phyloP scores from a whole-genome alignment of 2,888 invertebrate genomes.

The Stictocephala bisonia region DNA sequence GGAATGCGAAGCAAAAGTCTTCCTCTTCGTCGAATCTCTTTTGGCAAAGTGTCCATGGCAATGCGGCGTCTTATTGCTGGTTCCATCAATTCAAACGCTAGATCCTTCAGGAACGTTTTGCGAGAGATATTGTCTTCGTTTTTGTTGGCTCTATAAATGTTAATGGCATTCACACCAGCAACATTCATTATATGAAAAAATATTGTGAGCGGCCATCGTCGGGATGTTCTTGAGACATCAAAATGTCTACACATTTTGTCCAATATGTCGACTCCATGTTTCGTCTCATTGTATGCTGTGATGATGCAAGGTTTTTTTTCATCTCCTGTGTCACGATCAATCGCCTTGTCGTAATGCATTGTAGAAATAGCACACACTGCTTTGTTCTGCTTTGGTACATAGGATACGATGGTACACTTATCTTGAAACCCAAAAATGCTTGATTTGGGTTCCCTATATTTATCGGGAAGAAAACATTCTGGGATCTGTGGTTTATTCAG shows the following conservation, averaged over 20 bases:
- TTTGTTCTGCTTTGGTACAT: slow-evolving; percentile 26
- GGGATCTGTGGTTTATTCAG: not conserved
- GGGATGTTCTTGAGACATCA: slow-evolving; percentile 16
- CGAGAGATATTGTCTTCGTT: slow-evolving; percentile 3
- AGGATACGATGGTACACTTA: slow-evolving; percentile 27
- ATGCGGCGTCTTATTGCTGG: not conserved
- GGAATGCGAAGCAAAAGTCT: not conserved
- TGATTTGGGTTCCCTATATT: not conserved
- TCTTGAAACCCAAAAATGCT: slow-evolving; percentile 28
- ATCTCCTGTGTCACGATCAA: slow-evolving; percentile 1
- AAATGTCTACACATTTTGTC: slow-evolving; percentile 29
- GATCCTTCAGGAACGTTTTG: not conserved
- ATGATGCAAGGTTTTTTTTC: slow-evolving; percentile 32
- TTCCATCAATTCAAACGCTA: not conserved
- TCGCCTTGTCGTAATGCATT: slow-evolving; percentile 1
- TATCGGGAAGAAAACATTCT: not conserved
- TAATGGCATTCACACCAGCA: slow-evolving; percentile 12
- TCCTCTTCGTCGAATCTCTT: not conserved
- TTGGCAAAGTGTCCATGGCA: not conserved
- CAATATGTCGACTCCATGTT: slow-evolving; percentile 34
- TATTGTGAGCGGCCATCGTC: slow-evolving; percentile 12
- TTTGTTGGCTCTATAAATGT: slow-evolving; percentile 7
- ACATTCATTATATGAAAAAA: slow-evolving; percentile 41
- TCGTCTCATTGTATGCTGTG: slow-evolving; percentile 29
- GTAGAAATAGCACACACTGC: slow-evolving; percentile 20